Evolutionary conservation across 2,113 vertebrate species (phyloP), one percentile per base, ranked within the genome.

Genomic region (Tympanuchus pallidicinctus): DNA sequence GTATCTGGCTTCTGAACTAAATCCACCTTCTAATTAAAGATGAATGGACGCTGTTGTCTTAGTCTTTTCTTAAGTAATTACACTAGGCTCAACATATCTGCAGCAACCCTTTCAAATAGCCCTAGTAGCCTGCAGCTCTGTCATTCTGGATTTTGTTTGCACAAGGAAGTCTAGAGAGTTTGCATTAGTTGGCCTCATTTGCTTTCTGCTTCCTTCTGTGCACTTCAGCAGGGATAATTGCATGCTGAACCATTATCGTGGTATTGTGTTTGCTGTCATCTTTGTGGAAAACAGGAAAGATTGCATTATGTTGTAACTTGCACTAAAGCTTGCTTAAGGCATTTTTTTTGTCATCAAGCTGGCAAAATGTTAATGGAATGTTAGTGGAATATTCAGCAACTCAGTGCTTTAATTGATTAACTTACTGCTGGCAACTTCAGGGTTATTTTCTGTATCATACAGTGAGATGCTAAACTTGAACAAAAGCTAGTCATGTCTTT

Each of bases 81-180:
- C 28, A 40, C 20, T 54, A 2, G 43, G 65, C 81, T 52, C 63
- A 95, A 85, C n/a, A 5, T 86, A 54, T 83, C 63, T 92, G 74
- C 70, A 88, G 88, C 38, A 88, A 83, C 82, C 65, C 69, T 90
- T 94, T 59, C 70, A 89, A 92, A 82, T 25, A 89, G 84, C 94
- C 79, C 84, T 86, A 40, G 16, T 70, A 86, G 92, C 97, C 94
- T 95, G 88, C 83, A 95, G 95, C 86, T 93, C 88, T 97, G 96
- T 97, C 93, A 82, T 88, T 96, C 91, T 96, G 69, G 59, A 88
- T 97, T 96, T 95, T 86, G 76, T 93, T 91, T 95, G 86, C 88
- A 94, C 92, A 82, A 78, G 71, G 88, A 76, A 86, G 73, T 94
- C 80, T 64, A 40, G 88, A 88, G 78, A 80, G 85, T 81, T 73